phyloP scores from a whole-genome alignment of 2,888 invertebrate genomes.

The Asteroscopus sphinx region DNA sequence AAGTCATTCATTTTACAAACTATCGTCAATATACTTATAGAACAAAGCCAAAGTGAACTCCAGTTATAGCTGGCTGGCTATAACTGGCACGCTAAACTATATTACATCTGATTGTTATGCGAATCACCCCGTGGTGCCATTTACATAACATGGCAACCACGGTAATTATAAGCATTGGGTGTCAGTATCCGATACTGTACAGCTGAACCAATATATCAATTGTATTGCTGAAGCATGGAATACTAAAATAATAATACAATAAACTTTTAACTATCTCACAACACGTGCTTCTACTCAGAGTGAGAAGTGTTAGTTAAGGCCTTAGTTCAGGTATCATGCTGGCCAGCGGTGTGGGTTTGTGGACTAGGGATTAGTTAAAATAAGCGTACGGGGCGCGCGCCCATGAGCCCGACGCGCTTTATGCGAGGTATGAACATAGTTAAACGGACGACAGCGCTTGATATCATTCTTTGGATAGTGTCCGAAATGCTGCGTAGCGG shows the following conservation, averaged over 20 bases:
- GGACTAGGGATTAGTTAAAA: too few relatives aligned
- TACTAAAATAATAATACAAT: conserved; percentile 7
- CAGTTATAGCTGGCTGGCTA: neutral
- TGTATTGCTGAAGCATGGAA: conserved; percentile 9
- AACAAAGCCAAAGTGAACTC: neutral
- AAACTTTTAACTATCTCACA: too few relatives aligned
- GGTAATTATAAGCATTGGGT: conserved; percentile 48
- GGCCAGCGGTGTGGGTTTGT: too few relatives aligned
- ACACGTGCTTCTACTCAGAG: too few relatives aligned
- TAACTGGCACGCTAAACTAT: conserved; percentile 11
- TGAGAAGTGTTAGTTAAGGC: too few relatives aligned
- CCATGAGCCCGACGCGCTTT: too few relatives aligned
- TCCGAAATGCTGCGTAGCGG: too few relatives aligned
- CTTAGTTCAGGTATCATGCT: too few relatives aligned
- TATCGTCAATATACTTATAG: neutral
- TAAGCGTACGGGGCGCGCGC: too few relatives aligned
- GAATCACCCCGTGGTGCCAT: conserved; percentile 27
- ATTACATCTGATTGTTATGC: conserved; percentile 41
- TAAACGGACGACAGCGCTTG: too few relatives aligned
- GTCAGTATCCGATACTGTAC: conserved; percentile 12
- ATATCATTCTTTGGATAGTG: too few relatives aligned
- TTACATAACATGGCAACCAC: conserved; percentile 43
- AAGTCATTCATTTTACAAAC: neutral
- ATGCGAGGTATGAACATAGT: too few relatives aligned
- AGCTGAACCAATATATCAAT: conserved; percentile 21